These are phyloP conservation scores for Rhagophthalmus giganteus DNA, from an alignment of 2,888 invertebrate species.

Conservation along the genomic window DNA sequence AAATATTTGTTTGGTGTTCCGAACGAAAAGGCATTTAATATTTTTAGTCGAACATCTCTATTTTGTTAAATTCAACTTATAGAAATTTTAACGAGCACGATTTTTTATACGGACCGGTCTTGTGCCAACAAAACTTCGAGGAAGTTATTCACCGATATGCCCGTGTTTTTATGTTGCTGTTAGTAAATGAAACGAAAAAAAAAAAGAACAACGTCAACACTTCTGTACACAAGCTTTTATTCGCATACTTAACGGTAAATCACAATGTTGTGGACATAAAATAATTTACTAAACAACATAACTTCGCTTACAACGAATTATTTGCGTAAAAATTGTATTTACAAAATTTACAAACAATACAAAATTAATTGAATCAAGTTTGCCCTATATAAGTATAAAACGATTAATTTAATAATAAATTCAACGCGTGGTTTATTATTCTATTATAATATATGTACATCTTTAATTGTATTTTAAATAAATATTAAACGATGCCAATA, in stretches of 20 bases:
- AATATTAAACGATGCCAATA: constrained; percentile 6
- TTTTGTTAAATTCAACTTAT: too few species aligned
- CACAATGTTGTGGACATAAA: constrained; percentile 25
- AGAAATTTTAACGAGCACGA: too few species aligned
- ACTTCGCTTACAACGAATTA: constrained; percentile 14
- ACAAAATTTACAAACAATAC: constrained; percentile 23
- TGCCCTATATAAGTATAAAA: constrained; percentile 1
- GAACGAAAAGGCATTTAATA: too few species aligned
- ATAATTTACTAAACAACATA: constrained; percentile 26
- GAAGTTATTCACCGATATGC: too few species aligned
- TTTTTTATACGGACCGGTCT: too few species aligned
- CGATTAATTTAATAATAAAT: background rate
- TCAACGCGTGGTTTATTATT: constrained; percentile 7
- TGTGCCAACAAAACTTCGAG: too few species aligned
- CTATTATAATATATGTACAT: constrained; percentile 3
- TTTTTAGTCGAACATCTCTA: too few species aligned
- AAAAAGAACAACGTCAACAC: background rate
- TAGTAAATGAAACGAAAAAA: too few species aligned
- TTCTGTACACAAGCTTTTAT: constrained; percentile 22
- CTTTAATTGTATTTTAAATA: constrained; percentile 9
- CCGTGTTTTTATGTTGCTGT: too few species aligned
- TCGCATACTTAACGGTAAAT: constrained; percentile 24
- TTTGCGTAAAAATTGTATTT: constrained; percentile 13
- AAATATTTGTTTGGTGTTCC: too few species aligned
- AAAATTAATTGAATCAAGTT: background rate